Base-by-base conservation (phyloP, 2,888 invertebrate genomes). In the Chrysolina americana region DNA sequence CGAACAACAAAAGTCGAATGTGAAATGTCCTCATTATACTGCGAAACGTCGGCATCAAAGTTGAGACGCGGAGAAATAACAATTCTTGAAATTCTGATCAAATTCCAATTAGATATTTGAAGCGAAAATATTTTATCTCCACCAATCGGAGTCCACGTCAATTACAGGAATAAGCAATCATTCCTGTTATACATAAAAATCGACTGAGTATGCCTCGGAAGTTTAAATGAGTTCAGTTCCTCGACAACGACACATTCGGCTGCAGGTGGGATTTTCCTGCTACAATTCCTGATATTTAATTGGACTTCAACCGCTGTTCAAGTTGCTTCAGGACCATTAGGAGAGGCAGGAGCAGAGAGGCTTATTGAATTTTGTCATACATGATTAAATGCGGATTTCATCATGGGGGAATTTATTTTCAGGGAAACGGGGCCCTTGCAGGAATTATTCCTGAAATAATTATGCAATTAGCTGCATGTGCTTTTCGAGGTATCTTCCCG, bases 161-260 rank as follows among this genome's bases (percentile, higher is more conserved):
- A 81, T 81, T 82, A 80, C 79, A 81, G 81, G 80, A 82, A 81
- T 74, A 65, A 71, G 74, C 65, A 84, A 81, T 84, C 82, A 80
- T 73, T 74, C 66, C 77, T 82, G 82, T 83, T 83, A 84, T 84
- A 82, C 80, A 81, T 79, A 85, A 84, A 85, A 85, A 83, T 84
- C 84, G 79, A 80, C 81, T 81, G 78, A 82, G 84, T 81, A 80
- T 81, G 80, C 80, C 81, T 68, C 79, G 81, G 83, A 85, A 85
- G 84, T 85, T 85, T 85, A 84, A 85, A 85, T 84, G 84, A 85
- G 84, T 81, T 83, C 82, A 77, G 77, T 82, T 82, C 82, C 81
- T 80, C 76, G 73, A 44, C 10, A 69, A 70, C 78, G 81, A 83
- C 82, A 83, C 79, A 79, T 82, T 71, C 56, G 64, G 36, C 41